phyloP scores from a whole-genome alignment of 2,797 vertebrate genomes.

The Leuciscus waleckii region DNA sequence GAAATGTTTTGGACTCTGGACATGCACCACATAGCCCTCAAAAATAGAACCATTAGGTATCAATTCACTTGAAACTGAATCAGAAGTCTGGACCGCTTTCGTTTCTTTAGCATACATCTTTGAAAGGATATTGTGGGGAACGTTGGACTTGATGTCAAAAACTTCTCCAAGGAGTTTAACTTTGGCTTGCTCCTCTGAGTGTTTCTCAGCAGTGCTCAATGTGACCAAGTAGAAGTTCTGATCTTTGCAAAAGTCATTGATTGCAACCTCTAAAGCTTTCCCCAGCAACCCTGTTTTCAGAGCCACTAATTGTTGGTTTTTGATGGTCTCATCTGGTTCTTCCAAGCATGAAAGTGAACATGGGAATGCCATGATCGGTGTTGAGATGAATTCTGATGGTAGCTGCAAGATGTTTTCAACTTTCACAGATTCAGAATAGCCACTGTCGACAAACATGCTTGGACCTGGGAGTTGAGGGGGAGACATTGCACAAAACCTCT shows the following conservation, averaged over 20 bases:
- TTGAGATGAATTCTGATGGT: slow-evolving; percentile 77
- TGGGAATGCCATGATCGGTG: slow-evolving; percentile 84
- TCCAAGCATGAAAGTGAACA: slow-evolving; percentile 81
- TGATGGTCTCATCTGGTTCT: slow-evolving; percentile 67
- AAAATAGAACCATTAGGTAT: slow-evolving; percentile 74
- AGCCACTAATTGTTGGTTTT: slow-evolving; percentile 76
- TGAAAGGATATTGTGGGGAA: slow-evolving; percentile 20
- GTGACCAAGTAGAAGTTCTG: slow-evolving; percentile 81
- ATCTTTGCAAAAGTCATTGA: slow-evolving; percentile 74
- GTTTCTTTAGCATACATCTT: slow-evolving; percentile 55
- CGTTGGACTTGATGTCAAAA: slow-evolving; percentile 16
- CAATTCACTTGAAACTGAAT: slow-evolving; percentile 69
- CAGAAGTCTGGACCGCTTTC: slow-evolving; percentile 51
- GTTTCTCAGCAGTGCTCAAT: slow-evolving; percentile 63
- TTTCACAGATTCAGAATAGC: slow-evolving; percentile 82
- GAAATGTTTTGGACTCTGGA: slow-evolving; percentile 86
- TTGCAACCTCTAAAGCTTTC: slow-evolving; percentile 72
- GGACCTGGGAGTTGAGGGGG: slow-evolving; percentile 78
- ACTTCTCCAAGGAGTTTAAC: slow-evolving; percentile 21
- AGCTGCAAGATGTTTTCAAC: slow-evolving; percentile 81
- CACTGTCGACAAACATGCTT: slow-evolving; percentile 90
- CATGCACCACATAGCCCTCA: slow-evolving; percentile 80
- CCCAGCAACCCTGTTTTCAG: slow-evolving; percentile 83
- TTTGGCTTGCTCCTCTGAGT: slow-evolving; percentile 18
- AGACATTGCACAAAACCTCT: slow-evolving; percentile 87